Evolutionary conservation across 2,888 invertebrate genomes (phyloP).

Genomic region (Idaea biselata): DNA sequence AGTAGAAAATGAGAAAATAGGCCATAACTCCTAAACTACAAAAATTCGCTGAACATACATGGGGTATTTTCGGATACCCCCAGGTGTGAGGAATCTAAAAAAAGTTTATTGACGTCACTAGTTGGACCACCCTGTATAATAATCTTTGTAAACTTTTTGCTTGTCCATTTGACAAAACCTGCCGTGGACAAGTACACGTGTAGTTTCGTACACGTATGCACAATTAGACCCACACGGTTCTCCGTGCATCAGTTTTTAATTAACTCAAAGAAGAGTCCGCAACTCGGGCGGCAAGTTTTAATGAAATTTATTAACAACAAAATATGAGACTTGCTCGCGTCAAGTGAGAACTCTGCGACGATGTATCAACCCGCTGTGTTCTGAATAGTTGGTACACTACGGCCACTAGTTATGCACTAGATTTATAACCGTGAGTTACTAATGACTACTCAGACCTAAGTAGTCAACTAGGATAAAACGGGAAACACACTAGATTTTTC

Average conservation of each 20-base stretch:
- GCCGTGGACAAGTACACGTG: neutral
- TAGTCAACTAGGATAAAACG: too few species aligned
- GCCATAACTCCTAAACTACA: too few species aligned
- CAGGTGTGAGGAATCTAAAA: too few species aligned
- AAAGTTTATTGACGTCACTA: too few species aligned
- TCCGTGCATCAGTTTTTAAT: conserved; percentile 46
- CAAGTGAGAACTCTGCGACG: conserved; percentile 22
- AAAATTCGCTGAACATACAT: too few species aligned
- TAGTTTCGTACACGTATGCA: conserved; percentile 28
- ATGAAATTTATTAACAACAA: conserved; percentile 50
- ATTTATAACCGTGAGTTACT: too few species aligned
- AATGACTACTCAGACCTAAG: too few species aligned
- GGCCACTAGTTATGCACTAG: conserved; percentile 4
- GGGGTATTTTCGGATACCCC: too few species aligned
- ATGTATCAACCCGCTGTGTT: conserved; percentile 18
- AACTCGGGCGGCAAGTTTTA: conserved; percentile 37
- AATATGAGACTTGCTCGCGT: conserved; percentile 37
- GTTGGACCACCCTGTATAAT: too few species aligned
- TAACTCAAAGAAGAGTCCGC: conserved; percentile 44
- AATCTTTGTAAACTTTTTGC: too few species aligned
- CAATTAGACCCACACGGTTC: conserved; percentile 32
- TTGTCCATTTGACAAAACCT: neutral
- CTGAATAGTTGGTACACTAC: conserved; percentile 11
- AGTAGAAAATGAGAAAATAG: too few species aligned
- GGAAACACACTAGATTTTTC: too few species aligned